Evolutionary conservation across 1,140 invertebrate genomes (phyloP).

Genomic region (Drosophila bifasciata): DNA sequence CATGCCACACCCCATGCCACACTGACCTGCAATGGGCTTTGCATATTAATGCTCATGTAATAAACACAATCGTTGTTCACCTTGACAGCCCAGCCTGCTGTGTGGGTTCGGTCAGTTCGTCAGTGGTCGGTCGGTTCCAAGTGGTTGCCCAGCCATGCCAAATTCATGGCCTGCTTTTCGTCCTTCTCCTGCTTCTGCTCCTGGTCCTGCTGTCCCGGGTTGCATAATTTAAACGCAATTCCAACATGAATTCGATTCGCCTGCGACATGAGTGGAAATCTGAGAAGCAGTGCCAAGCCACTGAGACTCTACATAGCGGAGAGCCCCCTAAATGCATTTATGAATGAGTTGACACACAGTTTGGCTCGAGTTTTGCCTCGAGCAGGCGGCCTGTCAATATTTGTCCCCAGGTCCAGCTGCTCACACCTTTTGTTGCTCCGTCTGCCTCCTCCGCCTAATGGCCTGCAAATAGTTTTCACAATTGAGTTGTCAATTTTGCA

Average conservation of each 20-base stretch:
- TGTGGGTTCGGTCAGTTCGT: conserved; percentile 47
- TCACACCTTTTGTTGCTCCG: conserved; percentile 46
- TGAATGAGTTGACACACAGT: conserved; percentile 56
- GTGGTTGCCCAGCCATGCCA: conserved; percentile 51
- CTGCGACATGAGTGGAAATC: conserved; percentile 1
- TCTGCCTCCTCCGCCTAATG: conserved; percentile 47
- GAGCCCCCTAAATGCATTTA: conserved; percentile 52
- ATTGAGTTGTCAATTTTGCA: conserved; percentile 64
- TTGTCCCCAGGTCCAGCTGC: conserved; percentile 28
- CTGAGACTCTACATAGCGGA: conserved; percentile 10
- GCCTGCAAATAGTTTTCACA: conserved; percentile 64
- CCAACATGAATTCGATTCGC: conserved; percentile 27
- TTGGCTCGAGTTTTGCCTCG: conserved; percentile 45
- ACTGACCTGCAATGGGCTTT: conserved; percentile 17
- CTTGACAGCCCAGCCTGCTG: conserved; percentile 62
- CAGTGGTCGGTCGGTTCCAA: conserved; percentile 50
- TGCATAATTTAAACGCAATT: conserved; percentile 63
- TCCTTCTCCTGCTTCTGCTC: conserved; percentile 4
- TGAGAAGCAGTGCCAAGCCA: conserved; percentile 6
- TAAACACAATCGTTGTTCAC: conserved; percentile 63
- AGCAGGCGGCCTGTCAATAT: conserved; percentile 35
- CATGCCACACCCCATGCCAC: neutral
- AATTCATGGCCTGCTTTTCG: conserved; percentile 38
- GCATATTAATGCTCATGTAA: conserved; percentile 63
- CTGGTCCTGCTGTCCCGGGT: conserved; percentile 13